Conservation (phyloP, 1,140 invertebrate genomes). For the Oreohelix idahoensis region DNA sequence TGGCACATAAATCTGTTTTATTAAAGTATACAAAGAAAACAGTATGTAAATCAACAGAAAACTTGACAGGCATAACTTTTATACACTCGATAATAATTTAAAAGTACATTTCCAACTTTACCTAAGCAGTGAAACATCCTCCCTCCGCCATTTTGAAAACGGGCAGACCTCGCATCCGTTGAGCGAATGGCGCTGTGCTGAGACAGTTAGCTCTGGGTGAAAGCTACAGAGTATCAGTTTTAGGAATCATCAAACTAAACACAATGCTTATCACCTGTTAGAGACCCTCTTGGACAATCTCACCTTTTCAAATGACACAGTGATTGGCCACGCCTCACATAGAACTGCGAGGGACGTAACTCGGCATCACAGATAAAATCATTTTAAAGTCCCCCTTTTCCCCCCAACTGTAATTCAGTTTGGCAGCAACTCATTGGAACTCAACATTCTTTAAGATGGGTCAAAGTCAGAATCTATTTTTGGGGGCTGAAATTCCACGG, state of each 20-base stretch:
- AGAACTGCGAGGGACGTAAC: background rate
- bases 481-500: constrained; percentile 36
- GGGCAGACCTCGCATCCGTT: constrained; percentile 20
- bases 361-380: background rate
- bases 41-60: no score
- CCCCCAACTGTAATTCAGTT: constrained; percentile 22
- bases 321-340: background rate
- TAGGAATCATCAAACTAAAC: background rate
- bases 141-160: constrained; percentile 34
- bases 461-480: constrained; percentile 37
- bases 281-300: background rate
- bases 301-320: background rate
- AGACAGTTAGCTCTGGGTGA: background rate
- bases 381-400: constrained; percentile 5
- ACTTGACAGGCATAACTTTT: no score
- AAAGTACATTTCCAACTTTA: background rate
- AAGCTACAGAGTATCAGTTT: background rate
- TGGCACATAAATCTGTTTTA: no score
- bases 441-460: constrained; percentile 40
- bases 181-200: constrained; percentile 33
- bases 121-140: background rate
- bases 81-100: no score
- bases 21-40: no score
- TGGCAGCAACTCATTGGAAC: constrained; percentile 35
- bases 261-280: background rate